Evolutionary conservation across 2,797 vertebrate genomes (phyloP).

Genomic region (Mycteria americana): DNA sequence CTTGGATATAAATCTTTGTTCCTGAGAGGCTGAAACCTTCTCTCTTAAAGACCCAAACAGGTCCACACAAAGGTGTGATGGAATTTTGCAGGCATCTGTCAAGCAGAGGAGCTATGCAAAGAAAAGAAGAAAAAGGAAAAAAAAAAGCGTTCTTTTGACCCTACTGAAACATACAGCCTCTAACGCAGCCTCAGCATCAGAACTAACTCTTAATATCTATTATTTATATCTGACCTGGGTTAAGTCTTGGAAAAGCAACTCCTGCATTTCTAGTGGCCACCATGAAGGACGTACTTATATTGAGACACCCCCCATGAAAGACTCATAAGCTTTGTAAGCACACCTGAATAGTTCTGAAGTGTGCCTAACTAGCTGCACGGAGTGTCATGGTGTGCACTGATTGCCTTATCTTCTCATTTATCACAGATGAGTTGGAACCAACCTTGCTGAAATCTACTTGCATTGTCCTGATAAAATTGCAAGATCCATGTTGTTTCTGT

Average conservation of each 20-base stretch:
- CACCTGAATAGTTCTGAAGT: slow-evolving; percentile 88
- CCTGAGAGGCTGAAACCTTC: slow-evolving; percentile 77
- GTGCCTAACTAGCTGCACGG: slow-evolving; percentile 85
- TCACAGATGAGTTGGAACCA: slow-evolving; percentile 98
- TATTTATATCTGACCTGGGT: slow-evolving; percentile 79
- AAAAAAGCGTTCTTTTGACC: slow-evolving; percentile 63
- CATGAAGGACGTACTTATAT: slow-evolving; percentile 82
- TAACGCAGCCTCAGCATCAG: slow-evolving; percentile 55
- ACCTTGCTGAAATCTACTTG: slow-evolving; percentile 93
- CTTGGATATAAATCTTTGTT: slow-evolving; percentile 70
- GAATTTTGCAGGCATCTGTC: slow-evolving; percentile 78
- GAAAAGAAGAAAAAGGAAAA: background rate
- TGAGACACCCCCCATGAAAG: slow-evolving; percentile 75
- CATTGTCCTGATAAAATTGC: slow-evolving; percentile 87
- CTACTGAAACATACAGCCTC: slow-evolving; percentile 56
- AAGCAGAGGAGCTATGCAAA: slow-evolving; percentile 64
- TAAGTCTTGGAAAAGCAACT: slow-evolving; percentile 76
- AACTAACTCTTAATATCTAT: slow-evolving; percentile 75
- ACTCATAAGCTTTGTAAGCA: slow-evolving; percentile 74
- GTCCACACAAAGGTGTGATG: slow-evolving; percentile 71
- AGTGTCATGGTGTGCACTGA: slow-evolving; percentile 91
- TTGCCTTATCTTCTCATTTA: slow-evolving; percentile 99
- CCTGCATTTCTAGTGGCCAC: slow-evolving; percentile 80
- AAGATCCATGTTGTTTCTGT: slow-evolving; percentile 79
- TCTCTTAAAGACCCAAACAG: slow-evolving; percentile 72